Percentiles rank a stretch among this genome's conserved stretches.
These are phyloP conservation scores for Caenorhabditis japonica DNA, from an alignment of 2,888 invertebrate species.

Conservation along the genomic window DNA sequence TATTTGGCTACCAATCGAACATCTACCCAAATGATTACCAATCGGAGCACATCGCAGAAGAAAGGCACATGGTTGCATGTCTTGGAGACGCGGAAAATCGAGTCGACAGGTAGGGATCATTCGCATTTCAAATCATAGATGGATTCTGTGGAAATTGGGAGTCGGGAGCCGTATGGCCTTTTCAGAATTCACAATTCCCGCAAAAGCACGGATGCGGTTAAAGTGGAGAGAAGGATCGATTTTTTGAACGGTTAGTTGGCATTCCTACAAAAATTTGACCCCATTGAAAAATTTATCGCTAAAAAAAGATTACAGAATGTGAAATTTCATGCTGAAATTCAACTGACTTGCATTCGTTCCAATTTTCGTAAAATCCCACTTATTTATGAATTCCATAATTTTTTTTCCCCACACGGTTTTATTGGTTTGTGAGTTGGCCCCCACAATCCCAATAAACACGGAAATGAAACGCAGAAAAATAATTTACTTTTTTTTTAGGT, in stretches of 20 bases:
- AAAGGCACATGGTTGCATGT: conserved; percentile 68
- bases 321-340: conserved; percentile 8
- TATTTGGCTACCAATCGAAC: conserved; percentile 70
- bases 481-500: conserved; percentile 29
- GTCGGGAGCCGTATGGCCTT: background rate
- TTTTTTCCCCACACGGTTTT: background rate
- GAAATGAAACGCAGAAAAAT: background rate
- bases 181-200: background rate
- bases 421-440: background rate
- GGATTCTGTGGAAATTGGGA: background rate
- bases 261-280: background rate
- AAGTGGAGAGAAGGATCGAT: background rate
- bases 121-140: background rate
- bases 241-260: conserved; percentile 11
- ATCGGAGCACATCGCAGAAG: conserved; percentile 62
- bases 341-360: background rate
- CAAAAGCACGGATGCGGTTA: background rate
- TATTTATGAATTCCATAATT: background rate
- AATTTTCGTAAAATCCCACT: too few species aligned
- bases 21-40: conserved; percentile 59
- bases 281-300: background rate
- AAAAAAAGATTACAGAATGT: conserved; percentile 26
- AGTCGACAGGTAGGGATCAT: conserved; percentile 58
- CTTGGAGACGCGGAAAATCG: conserved; percentile 61
- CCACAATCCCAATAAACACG: background rate